These are phyloP conservation scores for Gymnorhina tibicen DNA, from an alignment of 2,113 vertebrate genomes.

Conservation along the genomic window DNA sequence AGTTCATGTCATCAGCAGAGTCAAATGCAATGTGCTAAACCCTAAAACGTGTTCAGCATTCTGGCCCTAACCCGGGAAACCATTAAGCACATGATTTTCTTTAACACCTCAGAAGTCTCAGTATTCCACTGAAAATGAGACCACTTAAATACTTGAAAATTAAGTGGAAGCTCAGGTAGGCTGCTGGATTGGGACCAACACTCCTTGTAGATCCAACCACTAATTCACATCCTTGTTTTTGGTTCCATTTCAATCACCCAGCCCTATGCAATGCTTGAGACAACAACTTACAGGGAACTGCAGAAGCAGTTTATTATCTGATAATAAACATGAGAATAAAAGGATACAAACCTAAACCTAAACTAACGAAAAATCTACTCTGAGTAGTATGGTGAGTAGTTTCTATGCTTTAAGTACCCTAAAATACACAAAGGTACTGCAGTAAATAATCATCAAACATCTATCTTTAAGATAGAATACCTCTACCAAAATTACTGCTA, in stretches of 20 bases:
- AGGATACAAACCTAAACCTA: not conserved
- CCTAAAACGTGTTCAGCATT: not conserved
- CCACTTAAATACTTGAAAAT: not conserved
- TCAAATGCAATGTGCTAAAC: not conserved
- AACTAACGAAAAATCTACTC: not conserved
- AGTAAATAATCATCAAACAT: not conserved
- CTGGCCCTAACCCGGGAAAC: not conserved
- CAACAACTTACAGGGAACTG: not conserved
- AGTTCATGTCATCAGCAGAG: not conserved
- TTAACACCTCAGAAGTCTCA: not conserved
- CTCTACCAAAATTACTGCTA: not conserved
- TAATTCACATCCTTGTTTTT: not conserved
- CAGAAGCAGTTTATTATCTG: not conserved
- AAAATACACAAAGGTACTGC: not conserved
- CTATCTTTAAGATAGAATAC: not conserved
- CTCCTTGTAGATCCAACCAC: not conserved
- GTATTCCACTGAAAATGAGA: not conserved
- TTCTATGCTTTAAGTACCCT: not conserved
- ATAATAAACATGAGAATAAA: not conserved
- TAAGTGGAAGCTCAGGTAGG: not conserved
- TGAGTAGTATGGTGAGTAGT: not conserved
- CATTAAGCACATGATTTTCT: not conserved
- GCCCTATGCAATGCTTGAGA: not conserved
- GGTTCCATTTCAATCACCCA: not conserved
- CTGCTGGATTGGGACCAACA: not conserved